phyloP scores from a whole-genome alignment of 2,113 vertebrate genomes.

The Eulemur macaco region DNA sequence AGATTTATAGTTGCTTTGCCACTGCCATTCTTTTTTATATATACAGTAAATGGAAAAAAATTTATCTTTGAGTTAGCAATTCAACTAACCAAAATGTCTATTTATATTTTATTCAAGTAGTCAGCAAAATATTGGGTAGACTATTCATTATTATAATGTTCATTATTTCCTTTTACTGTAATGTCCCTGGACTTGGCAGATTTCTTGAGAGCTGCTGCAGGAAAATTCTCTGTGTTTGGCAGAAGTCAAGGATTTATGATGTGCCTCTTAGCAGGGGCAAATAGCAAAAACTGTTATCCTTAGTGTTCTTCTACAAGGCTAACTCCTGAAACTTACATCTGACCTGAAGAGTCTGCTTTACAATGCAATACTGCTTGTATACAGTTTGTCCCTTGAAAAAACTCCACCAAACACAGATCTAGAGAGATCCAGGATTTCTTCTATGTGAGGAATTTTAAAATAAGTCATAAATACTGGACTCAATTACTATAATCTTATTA shows the following conservation, averaged over 20 bases:
- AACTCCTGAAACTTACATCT: constrained; percentile 54
- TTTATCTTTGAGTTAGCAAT: constrained; percentile 71
- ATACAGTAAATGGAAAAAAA: constrained; percentile 66
- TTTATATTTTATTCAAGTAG: constrained; percentile 77
- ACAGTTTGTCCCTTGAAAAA: not conserved
- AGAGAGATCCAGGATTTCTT: constrained; percentile 25
- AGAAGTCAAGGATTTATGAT: constrained; percentile 83
- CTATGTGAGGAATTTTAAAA: constrained; percentile 10
- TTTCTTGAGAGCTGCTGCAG: constrained; percentile 75
- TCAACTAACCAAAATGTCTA: constrained; percentile 69
- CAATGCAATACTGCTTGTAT: constrained; percentile 15
- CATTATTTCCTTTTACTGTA: constrained; percentile 69
- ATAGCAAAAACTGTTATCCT: constrained; percentile 71
- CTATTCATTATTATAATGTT: constrained; percentile 80
- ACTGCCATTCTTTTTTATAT: constrained; percentile 64
- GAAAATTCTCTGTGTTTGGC: constrained; percentile 77
- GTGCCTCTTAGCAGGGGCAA: constrained; percentile 76
- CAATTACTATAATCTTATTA: constrained; percentile 38
- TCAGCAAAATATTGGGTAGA: constrained; percentile 64
- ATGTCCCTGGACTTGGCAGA: constrained; percentile 76
- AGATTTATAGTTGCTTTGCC: constrained; percentile 38
- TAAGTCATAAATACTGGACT: not conserved
- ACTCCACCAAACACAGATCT: not conserved
- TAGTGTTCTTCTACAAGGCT: constrained; percentile 56
- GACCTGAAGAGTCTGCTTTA: constrained; percentile 60